phyloP scores from a whole-genome alignment of 2,888 invertebrate species.

The Netelia melanura region DNA sequence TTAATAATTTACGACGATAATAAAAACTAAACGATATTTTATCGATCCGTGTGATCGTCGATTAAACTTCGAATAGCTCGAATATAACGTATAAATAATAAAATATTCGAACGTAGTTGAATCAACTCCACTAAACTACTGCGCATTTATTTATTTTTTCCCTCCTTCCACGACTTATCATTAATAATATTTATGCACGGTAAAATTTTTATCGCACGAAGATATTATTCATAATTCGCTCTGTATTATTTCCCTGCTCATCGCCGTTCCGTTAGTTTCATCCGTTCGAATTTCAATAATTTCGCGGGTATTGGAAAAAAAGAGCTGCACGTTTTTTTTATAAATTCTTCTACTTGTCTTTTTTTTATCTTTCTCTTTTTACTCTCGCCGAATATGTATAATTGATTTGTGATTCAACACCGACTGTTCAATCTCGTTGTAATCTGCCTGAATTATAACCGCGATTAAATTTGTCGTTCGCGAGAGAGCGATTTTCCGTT shows the following conservation, averaged over 20 bases:
- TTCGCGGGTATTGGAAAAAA: too few relatives aligned
- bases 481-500: slow-evolving; percentile 8
- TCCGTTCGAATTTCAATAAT: too few relatives aligned
- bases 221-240: too few relatives aligned
- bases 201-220: too few relatives aligned
- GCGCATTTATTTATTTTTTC: too few relatives aligned
- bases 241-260: too few relatives aligned
- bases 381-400: not conserved
- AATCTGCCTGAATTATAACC: slow-evolving; percentile 11
- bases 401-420: slow-evolving; percentile 25
- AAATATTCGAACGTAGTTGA: not conserved
- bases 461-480: slow-evolving; percentile 53
- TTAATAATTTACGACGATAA: slow-evolving; percentile 8
- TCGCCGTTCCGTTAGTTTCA: too few relatives aligned
- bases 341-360: not conserved
- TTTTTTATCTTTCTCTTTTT: not conserved
- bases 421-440: slow-evolving; percentile 7
- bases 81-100: slow-evolving; percentile 13
- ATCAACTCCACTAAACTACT: too few relatives aligned
- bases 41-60: slow-evolving; percentile 39
- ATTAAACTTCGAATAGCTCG: slow-evolving; percentile 4
- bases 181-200: too few relatives aligned
- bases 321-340: too few relatives aligned
- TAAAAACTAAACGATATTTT: slow-evolving; percentile 33
- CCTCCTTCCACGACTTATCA: too few relatives aligned